Evolutionary conservation across 2,113 vertebrate genomes (phyloP).

Genomic region (Axis porcinus): DNA sequence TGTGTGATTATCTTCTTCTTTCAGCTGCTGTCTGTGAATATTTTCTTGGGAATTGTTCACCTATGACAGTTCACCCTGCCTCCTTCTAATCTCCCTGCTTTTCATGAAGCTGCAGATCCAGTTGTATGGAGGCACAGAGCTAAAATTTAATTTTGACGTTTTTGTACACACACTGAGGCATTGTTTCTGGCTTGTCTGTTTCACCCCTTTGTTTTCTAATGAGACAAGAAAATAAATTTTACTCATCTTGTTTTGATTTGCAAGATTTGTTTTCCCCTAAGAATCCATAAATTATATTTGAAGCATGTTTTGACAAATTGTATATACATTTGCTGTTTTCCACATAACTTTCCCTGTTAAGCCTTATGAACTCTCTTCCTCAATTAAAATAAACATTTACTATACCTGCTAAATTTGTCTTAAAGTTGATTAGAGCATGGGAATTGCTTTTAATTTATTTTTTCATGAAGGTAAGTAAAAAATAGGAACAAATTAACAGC

Average conservation of each 20-base stretch:
- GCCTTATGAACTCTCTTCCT: not conserved
- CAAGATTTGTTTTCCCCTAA: not conserved
- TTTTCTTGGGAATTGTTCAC: not conserved
- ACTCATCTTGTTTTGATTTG: not conserved
- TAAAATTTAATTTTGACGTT: not conserved
- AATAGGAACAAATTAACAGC: not conserved
- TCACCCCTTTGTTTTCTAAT: not conserved
- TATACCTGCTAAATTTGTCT: not conserved
- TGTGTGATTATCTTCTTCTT: not conserved
- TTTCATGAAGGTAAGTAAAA: not conserved
- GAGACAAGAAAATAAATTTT: not conserved
- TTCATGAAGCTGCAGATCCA: not conserved
- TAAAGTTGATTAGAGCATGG: not conserved
- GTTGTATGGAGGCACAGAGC: not conserved
- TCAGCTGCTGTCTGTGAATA: not conserved
- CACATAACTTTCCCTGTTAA: not conserved
- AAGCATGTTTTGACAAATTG: not conserved
- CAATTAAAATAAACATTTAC: not conserved
- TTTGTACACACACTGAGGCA: fast-evolving
- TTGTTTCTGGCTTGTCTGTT: not conserved
- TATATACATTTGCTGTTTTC: not conserved
- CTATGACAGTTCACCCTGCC: not conserved
- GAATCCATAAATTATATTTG: not conserved
- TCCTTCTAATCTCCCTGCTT: not conserved
- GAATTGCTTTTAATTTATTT: not conserved